Evolutionary conservation across 2,888 invertebrate species (phyloP).

Genomic region (Lithophane socia): DNA sequence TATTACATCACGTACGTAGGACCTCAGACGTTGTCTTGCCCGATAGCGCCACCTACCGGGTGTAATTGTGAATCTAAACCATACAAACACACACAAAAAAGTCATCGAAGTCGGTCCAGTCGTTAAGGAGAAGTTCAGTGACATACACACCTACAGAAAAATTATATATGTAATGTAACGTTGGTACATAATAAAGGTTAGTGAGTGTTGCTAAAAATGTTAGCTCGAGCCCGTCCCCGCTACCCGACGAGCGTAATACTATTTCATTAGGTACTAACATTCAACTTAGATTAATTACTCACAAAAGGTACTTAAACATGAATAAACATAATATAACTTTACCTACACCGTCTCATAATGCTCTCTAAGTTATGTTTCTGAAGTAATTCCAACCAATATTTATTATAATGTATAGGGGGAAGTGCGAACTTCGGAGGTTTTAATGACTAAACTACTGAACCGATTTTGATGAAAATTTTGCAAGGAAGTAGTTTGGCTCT

Average conservation of each 20-base stretch:
- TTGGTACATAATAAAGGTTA: neutral
- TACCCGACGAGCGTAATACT: neutral
- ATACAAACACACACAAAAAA: too few species aligned
- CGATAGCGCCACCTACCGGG: too few species aligned
- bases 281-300: constrained; percentile 53
- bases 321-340: constrained; percentile 58
- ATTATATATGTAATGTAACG: neutral
- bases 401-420: constrained; percentile 3
- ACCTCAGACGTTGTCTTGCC: too few species aligned
- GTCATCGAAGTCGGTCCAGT: too few species aligned
- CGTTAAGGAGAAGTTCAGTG: too few species aligned
- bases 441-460: constrained; percentile 14
- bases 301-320: constrained; percentile 54
- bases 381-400: constrained; percentile 20
- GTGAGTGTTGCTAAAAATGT: neutral
- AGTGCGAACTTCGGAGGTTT: neutral
- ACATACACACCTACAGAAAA: too few species aligned
- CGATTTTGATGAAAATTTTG: constrained; percentile 10
- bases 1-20: neutral
- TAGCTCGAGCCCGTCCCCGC: neutral
- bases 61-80: too few species aligned
- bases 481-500: neutral
- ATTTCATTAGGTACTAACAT: constrained; percentile 40
- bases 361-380: constrained; percentile 25
- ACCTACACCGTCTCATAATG: constrained; percentile 36